These are phyloP conservation scores for Catharus bicknelli DNA, from an alignment of 2,113 vertebrate species.

Conservation along the genomic window DNA sequence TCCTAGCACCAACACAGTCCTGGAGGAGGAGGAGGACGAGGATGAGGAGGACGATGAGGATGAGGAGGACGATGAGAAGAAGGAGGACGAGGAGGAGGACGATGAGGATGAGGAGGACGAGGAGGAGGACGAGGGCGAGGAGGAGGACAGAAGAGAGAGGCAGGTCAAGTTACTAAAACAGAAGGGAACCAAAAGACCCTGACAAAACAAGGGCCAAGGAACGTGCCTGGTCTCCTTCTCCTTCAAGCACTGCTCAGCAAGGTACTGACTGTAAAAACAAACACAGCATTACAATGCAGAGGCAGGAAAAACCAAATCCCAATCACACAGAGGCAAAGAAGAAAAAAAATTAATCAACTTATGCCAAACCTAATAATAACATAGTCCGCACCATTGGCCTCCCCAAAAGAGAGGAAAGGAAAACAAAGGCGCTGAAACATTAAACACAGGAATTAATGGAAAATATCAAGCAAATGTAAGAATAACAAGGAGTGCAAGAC, in stretches of 20 bases:
- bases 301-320: constrained; percentile 51
- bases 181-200: background rate
- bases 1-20: background rate
- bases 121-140: background rate
- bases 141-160: background rate
- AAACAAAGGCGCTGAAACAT: constrained; percentile 49
- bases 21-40: background rate
- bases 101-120: background rate
- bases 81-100: background rate
- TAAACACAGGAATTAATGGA: constrained; percentile 52
- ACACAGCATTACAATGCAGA: constrained; percentile 22
- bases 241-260: constrained; percentile 38
- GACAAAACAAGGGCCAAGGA: background rate
- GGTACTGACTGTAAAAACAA: constrained; percentile 58
- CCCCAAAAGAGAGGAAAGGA: constrained; percentile 46
- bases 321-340: constrained; percentile 42
- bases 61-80: background rate
- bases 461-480: constrained; percentile 46
- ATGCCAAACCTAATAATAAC: constrained; percentile 59
- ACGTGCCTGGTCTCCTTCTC: constrained; percentile 11
- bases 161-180: background rate
- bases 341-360: constrained; percentile 46
- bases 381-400: background rate
- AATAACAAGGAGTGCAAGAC: constrained; percentile 32
- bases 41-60: background rate